These are phyloP conservation scores for Griposia aprilina DNA, from an alignment of 2,888 invertebrate species.

Conservation along the genomic window DNA sequence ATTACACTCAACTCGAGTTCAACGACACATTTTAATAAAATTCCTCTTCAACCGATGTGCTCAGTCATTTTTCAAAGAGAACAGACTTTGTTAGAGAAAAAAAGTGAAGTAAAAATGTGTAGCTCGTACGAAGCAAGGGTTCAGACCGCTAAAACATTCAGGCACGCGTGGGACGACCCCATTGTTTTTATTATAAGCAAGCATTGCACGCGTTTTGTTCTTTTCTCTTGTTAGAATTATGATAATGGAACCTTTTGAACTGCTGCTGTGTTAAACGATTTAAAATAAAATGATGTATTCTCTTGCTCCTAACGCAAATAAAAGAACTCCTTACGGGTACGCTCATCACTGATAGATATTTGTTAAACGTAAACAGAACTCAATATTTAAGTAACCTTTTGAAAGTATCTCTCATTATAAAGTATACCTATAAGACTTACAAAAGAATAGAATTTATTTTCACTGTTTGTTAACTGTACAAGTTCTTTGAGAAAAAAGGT, in stretches of 20 bases:
- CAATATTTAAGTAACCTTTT: slow-evolving; percentile 35
- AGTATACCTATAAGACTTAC: slow-evolving; percentile 13
- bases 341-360: slow-evolving; percentile 39
- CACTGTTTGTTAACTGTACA: slow-evolving; percentile 1
- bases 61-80: slow-evolving; percentile 70
- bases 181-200: slow-evolving; percentile 86
- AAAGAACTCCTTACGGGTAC: slow-evolving; percentile 19
- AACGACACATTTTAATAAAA: slow-evolving; percentile 48
- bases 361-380: slow-evolving; percentile 26
- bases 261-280: slow-evolving; percentile 71
- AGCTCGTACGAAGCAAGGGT: slow-evolving; percentile 73
- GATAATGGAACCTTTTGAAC: slow-evolving; percentile 80
- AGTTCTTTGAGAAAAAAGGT: slow-evolving; percentile 1
- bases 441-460: slow-evolving; percentile 13
- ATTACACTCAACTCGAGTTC: neutral
- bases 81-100: slow-evolving; percentile 56
- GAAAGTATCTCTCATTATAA: slow-evolving; percentile 31
- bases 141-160: slow-evolving; percentile 81
- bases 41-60: slow-evolving; percentile 44
- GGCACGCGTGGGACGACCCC: slow-evolving; percentile 74
- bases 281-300: slow-evolving; percentile 65
- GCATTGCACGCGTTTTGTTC: slow-evolving; percentile 80
- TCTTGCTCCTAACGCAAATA: slow-evolving; percentile 39
- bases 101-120: slow-evolving; percentile 73
- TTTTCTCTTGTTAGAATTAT: slow-evolving; percentile 80